Base-by-base conservation (phyloP, 1,140 invertebrate genomes). In the Hyles euphorbiae region DNA sequence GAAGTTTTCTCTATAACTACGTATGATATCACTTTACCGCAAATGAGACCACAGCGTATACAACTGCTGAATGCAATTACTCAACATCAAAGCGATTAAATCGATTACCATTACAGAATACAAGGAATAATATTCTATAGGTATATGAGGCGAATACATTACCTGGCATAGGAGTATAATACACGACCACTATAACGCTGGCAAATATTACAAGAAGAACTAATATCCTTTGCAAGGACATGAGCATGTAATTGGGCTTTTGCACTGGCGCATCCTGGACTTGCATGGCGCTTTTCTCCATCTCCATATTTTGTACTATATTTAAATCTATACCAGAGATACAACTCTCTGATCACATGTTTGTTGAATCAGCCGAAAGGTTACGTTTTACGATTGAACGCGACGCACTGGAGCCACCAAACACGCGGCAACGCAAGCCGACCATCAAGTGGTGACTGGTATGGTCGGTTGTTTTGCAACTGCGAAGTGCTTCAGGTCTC, bases 91-190 rank as follows among this genome's bases (percentile, higher is more conserved):
- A 40, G 36, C 36, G 8, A 40, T 40, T 40, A 5, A 5, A 40
- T 40, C 36, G 36, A 40, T 40, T 40, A 5, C 4, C 36, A 40
- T 40, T 40, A 40, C 8, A 5, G 36, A 40, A 5, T 40, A 40
- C 8, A 40, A 40, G 36, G 36, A 40, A 40, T 40, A 40, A 40
- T 5, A 40, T 40, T 1, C 22, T 22, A 40, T 40, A 5, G 36
- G 36, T 40, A 40, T 40, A 5, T 8, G 36, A 40, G 2, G 5
- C 4, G 8, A 40, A 8, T 3, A 40, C 36, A 33, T 34, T 66
- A 93, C 93, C 92, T 89, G 93, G 93, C 78, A 93, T 87, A 6
- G 93, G 93, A 22, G 92, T 93, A 10, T 93, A 90, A 76, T 93
- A 93, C 61, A 94, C 92, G 60, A 94, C 91, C 52, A 93, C 91